phyloP scores from a whole-genome alignment of 2,888 invertebrate species.

The Trachelus iudaicus region DNA sequence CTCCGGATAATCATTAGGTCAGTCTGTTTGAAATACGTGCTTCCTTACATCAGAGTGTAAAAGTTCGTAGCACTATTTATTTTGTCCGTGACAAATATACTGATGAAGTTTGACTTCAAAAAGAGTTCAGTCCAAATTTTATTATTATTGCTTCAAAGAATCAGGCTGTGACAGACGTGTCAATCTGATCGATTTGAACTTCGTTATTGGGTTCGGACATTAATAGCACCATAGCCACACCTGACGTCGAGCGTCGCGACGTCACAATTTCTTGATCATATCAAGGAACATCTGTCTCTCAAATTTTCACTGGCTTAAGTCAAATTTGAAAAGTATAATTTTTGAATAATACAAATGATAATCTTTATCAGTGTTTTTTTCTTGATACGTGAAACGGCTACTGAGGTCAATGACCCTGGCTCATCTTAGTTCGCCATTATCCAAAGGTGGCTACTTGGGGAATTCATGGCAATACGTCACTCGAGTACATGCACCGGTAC shows the following conservation, averaged over 20 bases:
- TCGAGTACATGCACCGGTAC: not conserved
- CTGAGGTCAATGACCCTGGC: not conserved
- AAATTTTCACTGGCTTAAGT: not conserved
- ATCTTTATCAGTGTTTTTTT: not conserved
- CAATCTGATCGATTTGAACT: not conserved
- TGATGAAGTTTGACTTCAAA: not conserved
- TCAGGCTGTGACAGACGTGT: not conserved
- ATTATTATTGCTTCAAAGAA: not conserved
- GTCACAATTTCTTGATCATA: not conserved
- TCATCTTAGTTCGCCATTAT: not conserved
- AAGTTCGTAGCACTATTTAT: not conserved
- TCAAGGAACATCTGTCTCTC: not conserved
- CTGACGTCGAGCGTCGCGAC: constrained; percentile 1
- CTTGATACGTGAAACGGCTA: not conserved
- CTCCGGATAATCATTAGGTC: not conserved
- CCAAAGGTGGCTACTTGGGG: constrained; percentile 1
- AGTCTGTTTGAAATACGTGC: not conserved
- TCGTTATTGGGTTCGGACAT: not conserved
- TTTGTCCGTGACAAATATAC: not conserved
- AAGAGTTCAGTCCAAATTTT: not conserved
- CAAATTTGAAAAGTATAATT: not conserved
- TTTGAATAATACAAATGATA: not conserved
- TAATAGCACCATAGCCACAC: not conserved
- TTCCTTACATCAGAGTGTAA: not conserved
- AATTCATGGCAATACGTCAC: constrained; percentile 35